Evolutionary conservation across 1,140 invertebrate genomes (phyloP).

Genomic region (Zophobas morio): DNA sequence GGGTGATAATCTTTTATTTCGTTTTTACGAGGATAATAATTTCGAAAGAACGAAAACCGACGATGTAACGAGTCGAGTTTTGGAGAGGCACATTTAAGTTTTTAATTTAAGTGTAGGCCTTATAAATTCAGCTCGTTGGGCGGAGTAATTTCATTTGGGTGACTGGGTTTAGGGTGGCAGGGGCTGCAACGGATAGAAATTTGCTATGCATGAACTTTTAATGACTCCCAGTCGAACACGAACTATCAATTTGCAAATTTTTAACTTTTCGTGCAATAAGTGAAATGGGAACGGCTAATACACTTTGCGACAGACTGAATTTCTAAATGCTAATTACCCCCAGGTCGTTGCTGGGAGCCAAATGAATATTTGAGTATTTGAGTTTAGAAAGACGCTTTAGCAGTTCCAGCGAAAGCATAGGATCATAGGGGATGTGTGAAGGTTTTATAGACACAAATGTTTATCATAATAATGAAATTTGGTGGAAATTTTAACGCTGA

Average conservation of each 20-base stretch:
- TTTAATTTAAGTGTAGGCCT: slow-evolving; percentile 40
- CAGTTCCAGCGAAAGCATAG: no score
- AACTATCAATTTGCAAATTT: slow-evolving; percentile 37
- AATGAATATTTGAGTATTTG: no score
- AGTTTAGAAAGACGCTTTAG: no score
- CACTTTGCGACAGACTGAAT: background rate
- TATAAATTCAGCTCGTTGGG: slow-evolving; percentile 34
- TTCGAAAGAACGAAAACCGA: background rate
- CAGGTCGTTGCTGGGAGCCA: slow-evolving; percentile 2
- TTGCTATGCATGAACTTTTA: slow-evolving; percentile 38
- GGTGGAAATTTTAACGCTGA: no score
- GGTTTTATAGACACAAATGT: no score
- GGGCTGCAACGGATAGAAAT: slow-evolving; percentile 30
- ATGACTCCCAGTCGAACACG: slow-evolving; percentile 32
- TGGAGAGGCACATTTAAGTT: slow-evolving; percentile 21
- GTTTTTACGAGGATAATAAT: slow-evolving; percentile 1
- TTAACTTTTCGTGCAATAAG: slow-evolving; percentile 6
- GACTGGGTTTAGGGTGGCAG: slow-evolving; percentile 5
- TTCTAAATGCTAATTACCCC: background rate
- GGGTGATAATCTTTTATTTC: background rate
- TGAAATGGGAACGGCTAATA: slow-evolving; percentile 11
- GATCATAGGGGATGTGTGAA: no score
- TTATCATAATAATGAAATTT: no score
- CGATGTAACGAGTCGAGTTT: background rate
- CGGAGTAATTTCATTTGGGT: slow-evolving; percentile 31